Conservation (phyloP, 2,888 invertebrate genomes). For the Drymonia ruficornis region DNA sequence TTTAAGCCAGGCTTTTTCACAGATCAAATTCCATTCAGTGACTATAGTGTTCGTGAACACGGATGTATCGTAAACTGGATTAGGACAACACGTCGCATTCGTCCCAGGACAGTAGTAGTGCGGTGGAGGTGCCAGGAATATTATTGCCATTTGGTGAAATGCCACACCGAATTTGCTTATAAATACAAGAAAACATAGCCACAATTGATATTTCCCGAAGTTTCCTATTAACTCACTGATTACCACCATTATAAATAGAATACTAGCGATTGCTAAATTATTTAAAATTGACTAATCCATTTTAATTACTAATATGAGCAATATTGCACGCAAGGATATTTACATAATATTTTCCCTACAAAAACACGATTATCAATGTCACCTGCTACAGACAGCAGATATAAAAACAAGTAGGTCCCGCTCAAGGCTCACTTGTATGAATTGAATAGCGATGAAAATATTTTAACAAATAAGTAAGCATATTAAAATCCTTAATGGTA, state of each 20-base stretch:
- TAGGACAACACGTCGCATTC: slow-evolving; percentile 73
- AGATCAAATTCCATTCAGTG: slow-evolving; percentile 90
- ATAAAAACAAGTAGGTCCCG: slow-evolving; percentile 30
- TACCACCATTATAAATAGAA: slow-evolving; percentile 53
- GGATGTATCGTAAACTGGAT: slow-evolving; percentile 84
- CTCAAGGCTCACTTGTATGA: slow-evolving; percentile 13
- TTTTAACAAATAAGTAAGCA: background rate
- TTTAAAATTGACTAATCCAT: background rate
- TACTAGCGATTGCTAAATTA: background rate
- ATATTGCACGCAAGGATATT: background rate
- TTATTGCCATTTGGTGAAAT: slow-evolving; percentile 80
- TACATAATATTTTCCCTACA: slow-evolving; percentile 8
- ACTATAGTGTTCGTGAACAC: slow-evolving; percentile 88
- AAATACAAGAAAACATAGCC: slow-evolving; percentile 68
- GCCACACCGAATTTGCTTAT: slow-evolving; percentile 78
- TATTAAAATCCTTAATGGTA: slow-evolving; percentile 1
- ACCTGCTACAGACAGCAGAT: slow-evolving; percentile 15
- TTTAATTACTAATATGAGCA: background rate
- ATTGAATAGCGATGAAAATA: slow-evolving; percentile 14
- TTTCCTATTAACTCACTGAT: slow-evolving; percentile 71
- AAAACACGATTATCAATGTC: slow-evolving; percentile 15
- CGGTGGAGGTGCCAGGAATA: slow-evolving; percentile 76
- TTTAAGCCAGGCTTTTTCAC: slow-evolving; percentile 85
- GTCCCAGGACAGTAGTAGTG: slow-evolving; percentile 55
- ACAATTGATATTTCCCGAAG: slow-evolving; percentile 31